phyloP scores from a whole-genome alignment of 2,888 invertebrate species.

The Asteroscopus sphinx region DNA sequence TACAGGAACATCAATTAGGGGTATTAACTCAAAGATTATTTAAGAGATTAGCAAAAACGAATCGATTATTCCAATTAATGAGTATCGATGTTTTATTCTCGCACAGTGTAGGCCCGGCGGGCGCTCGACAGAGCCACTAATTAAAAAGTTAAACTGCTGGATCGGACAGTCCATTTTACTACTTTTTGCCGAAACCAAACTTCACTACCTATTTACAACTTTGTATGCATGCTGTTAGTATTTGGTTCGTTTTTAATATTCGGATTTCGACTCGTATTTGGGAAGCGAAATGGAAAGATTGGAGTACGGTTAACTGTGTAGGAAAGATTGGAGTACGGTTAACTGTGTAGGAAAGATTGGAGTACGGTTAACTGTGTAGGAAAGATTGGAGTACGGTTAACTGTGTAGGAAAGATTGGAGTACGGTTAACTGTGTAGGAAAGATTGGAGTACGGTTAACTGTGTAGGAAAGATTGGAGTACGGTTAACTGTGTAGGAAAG shows the following conservation, averaged over 20 bases:
- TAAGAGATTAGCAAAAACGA: constrained; percentile 51
- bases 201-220: constrained; percentile 46
- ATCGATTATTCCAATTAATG: constrained; percentile 56
- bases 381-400: no score
- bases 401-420: constrained; percentile 19
- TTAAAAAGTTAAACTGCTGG: constrained; percentile 83
- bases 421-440: constrained; percentile 11
- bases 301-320: constrained; percentile 16
- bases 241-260: constrained; percentile 34
- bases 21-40: constrained; percentile 41
- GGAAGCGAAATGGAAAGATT: constrained; percentile 9
- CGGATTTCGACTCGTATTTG: constrained; percentile 1
- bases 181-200: constrained; percentile 68
- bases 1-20: constrained; percentile 26
- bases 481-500: constrained; percentile 12
- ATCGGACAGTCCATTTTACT: constrained; percentile 74
- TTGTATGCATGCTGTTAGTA: constrained; percentile 45
- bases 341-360: constrained; percentile 14
- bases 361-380: constrained; percentile 11
- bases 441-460: no score
- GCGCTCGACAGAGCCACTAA: constrained; percentile 69
- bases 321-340: constrained; percentile 18
- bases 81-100: constrained; percentile 60
- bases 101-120: constrained; percentile 32
- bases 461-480: constrained; percentile 18